Evolutionary conservation across 1,140 invertebrate species (phyloP), one percentile per base, ranked within the genome.

Genomic region (Parasteatoda tepidariorum): DNA sequence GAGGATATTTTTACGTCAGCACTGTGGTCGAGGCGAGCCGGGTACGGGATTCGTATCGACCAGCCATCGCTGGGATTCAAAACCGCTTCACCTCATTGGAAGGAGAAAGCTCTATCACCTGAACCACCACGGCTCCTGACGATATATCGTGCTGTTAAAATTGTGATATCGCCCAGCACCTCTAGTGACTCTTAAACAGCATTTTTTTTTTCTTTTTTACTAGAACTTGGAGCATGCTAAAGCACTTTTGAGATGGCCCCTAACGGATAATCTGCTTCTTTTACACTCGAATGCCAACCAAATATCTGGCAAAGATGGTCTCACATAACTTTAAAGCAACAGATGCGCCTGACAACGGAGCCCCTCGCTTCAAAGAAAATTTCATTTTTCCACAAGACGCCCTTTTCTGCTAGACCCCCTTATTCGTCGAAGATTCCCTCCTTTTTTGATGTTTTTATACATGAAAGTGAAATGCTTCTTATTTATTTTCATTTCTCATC

Each of bases 231-330:
- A n/a, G n/a, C n/a, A n/a, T n/a, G n/a, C n/a, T n/a, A n/a, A n/a
- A n/a, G n/a, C n/a, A 48, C 1, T 48, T 48, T 48, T 48, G 18
- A 15, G 24, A 4, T 6, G 78, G 22, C 15, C 78, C 78, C 55
- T 48, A 5, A 5, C 22, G 15, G 15, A 26, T 71, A 70, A 70
- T 82, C 48, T 57, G 66, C 66, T 18, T 71, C 78, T 81, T 82
- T 82, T 31, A 82, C 78, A 82, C 66, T 82, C 78, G 66, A 64
- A 82, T 82, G 78, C 78, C 78, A 82, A 70, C 78, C 78, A 82
- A 82, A 82, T 82, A 70, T 82, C 66, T 71, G 48, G 66, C 66
- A 82, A 82, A 82, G 78, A 82, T 82, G 78, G 78, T 71, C 78
- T 82, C 48, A 24, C 78, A 82, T 82, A 82, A 70, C 67, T 82